Evolutionary conservation across 2,797 vertebrate genomes (phyloP).

Genomic region (Oreochromis grahami): DNA sequence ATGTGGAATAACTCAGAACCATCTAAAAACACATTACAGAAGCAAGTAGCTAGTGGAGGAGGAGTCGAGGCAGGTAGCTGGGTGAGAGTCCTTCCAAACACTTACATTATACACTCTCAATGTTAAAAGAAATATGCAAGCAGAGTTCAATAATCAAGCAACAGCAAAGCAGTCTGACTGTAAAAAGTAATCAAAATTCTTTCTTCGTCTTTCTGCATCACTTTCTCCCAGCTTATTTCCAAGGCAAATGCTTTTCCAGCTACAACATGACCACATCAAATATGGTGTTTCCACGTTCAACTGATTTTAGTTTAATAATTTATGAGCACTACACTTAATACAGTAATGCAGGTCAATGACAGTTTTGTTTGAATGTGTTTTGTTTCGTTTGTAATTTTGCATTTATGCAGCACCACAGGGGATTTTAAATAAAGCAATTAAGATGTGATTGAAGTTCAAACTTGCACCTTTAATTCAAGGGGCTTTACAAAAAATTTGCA

Average conservation of each 20-base stretch:
- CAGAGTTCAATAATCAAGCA: background rate
- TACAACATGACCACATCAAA: background rate
- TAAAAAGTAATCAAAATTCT: background rate
- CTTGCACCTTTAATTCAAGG: background rate
- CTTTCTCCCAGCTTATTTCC: background rate
- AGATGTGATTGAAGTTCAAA: background rate
- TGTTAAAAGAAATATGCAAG: background rate
- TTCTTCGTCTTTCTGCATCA: background rate
- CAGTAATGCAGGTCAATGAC: background rate
- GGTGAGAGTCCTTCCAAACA: background rate
- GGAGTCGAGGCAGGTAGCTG: background rate
- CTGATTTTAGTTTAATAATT: background rate
- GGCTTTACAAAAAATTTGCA: background rate
- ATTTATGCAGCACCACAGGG: background rate
- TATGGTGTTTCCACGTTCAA: background rate
- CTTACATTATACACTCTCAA: background rate
- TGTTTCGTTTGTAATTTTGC: background rate
- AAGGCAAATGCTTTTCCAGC: background rate
- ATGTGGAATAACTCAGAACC: constrained; percentile 32
- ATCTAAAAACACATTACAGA: constrained; percentile 32
- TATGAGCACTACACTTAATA: background rate
- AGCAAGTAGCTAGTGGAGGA: background rate
- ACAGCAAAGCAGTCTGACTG: background rate
- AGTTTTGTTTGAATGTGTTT: background rate
- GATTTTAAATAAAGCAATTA: background rate